phyloP scores from a whole-genome alignment of 2,113 vertebrate species.

The Rhinoptilus africanus region DNA sequence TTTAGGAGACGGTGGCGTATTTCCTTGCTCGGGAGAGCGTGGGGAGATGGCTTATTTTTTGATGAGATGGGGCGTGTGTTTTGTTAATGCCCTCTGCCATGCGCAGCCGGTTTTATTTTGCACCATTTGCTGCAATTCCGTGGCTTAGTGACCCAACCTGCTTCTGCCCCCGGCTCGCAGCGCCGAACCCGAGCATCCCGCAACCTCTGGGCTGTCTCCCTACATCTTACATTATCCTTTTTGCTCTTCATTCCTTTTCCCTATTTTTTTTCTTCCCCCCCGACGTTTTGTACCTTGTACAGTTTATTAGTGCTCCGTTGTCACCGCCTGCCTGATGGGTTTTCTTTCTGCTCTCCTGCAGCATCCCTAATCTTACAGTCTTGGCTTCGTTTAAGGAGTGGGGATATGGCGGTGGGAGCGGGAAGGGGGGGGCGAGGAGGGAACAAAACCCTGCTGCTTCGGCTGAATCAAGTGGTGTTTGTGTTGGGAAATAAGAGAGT shows the following conservation, averaged over 20 bases:
- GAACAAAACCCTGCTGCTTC: constrained; percentile 41
- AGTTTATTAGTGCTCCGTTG: constrained; percentile 17
- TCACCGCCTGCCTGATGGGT: constrained; percentile 12
- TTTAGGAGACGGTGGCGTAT: neutral
- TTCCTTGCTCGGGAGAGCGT: constrained; percentile 30
- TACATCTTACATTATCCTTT: neutral
- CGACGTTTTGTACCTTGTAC: neutral
- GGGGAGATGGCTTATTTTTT: constrained; percentile 16
- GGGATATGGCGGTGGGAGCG: too few species aligned
- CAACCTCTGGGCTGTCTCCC: neutral
- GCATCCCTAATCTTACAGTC: constrained; percentile 30
- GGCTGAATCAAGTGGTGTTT: constrained; percentile 59
- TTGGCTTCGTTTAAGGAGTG: neutral
- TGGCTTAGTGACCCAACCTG: neutral
- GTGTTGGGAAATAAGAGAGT: constrained; percentile 55
- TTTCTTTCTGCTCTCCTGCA: constrained; percentile 23
- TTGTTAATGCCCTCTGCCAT: neutral
- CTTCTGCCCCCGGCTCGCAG: neutral
- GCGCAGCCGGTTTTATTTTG: constrained; percentile 1
- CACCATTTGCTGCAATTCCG: neutral
- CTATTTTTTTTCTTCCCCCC: neutral
- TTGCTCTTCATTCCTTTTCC: neutral
- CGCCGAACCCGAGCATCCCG: neutral
- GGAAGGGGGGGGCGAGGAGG: neutral
- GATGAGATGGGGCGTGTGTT: constrained; percentile 26